Conservation (phyloP, 1,140 invertebrate species). For the Armadillidium nasatum region DNA sequence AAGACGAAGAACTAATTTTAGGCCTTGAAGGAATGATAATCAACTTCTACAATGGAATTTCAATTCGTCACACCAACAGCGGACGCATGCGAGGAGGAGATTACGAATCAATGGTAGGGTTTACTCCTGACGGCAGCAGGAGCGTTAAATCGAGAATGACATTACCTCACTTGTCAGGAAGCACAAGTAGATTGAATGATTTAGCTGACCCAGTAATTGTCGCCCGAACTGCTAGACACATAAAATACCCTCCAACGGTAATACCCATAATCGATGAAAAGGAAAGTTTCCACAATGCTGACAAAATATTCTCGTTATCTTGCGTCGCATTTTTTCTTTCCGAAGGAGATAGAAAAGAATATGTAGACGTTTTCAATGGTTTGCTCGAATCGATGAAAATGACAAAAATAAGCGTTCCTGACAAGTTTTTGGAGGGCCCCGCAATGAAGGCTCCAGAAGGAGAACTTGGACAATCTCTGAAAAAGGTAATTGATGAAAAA, state of each 20-base stretch:
- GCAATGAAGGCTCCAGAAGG: background rate
- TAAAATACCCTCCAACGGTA: background rate
- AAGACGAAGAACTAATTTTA: background rate
- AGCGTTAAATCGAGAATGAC: background rate
- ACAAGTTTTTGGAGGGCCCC: background rate
- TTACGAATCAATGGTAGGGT: background rate
- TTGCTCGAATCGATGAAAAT: background rate
- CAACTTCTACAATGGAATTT: conserved; percentile 1
- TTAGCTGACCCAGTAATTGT: background rate
- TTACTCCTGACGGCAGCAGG: background rate
- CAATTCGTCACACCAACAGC: background rate
- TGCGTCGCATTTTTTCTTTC: background rate
- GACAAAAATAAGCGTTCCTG: background rate
- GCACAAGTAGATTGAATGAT: background rate
- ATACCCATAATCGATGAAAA: background rate
- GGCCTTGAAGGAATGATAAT: background rate
- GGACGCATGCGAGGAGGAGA: background rate
- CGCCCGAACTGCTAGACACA: background rate
- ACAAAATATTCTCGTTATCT: background rate
- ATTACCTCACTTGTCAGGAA: background rate
- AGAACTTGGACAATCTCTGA: no score
- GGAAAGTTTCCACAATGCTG: background rate
- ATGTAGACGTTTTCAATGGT: background rate
- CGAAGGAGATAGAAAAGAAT: background rate
- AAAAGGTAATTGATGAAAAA: no score